Base-by-base conservation (phyloP, 1,140 invertebrate species). In the Prorops nasuta region DNA sequence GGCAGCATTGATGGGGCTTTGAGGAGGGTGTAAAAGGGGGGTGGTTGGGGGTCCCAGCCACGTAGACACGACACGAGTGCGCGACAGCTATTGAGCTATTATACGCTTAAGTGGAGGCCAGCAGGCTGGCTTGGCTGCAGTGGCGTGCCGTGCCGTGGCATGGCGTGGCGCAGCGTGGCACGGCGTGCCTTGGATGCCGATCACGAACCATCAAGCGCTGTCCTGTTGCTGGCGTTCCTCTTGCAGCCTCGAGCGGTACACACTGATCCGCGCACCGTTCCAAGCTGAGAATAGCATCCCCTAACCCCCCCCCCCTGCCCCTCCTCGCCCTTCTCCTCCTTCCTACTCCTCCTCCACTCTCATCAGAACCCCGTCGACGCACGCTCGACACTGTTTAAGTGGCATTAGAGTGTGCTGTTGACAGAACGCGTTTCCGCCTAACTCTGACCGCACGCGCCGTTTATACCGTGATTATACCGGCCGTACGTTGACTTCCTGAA, bases 41-140 rank as follows among this genome's bases (percentile, higher is more conserved):
- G n/a, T n/a, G n/a, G n/a, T n/a, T n/a, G n/a, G n/a, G n/a, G n/a
- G n/a, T n/a, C n/a, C n/a, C n/a, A n/a, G n/a, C n/a, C n/a, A n/a
- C n/a, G n/a, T n/a, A n/a, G n/a, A n/a, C n/a, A n/a, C n/a, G n/a
- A n/a, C n/a, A n/a, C 37, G 28, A 17, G 31, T 14, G 35, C 31
- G 43, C 60, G 64, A 69, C 58, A 60, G 56, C 61, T 64, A 69
- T 70, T 63, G 71, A 69, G 66, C 69, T 68, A 76, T 75, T 74
- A 74, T 64, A 73, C 60, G 69, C 66, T 68, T 60, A 67, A 74
- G 58, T 69, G 65, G 60, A 64, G 44, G n/a, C n/a, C n/a, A n/a
- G n/a, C n/a, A n/a, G n/a, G n/a, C n/a, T 50, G 51, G 44, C 58
- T 51, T 61, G 52, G 63, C 60, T 60, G 56, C 60, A 67, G 58